Conservation (phyloP, 1,140 invertebrate species). For the Sinonovacula constricta region DNA sequence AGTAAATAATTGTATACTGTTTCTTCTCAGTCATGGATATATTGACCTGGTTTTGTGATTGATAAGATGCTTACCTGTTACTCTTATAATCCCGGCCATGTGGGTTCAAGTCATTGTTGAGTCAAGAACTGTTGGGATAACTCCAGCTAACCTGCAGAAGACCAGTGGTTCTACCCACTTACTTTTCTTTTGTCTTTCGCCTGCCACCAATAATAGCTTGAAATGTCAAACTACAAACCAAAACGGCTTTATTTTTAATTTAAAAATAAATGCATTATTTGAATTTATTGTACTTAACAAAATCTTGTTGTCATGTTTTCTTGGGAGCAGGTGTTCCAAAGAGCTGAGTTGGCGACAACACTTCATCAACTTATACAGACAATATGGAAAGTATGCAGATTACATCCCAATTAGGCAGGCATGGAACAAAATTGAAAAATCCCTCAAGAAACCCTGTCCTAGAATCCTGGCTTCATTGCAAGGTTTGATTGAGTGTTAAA, state of each 20-base stretch:
- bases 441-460: slow-evolving; percentile 51
- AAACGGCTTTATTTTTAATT: background rate
- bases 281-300: background rate
- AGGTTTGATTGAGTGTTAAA: slow-evolving; percentile 15
- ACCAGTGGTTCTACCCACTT: background rate
- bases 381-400: slow-evolving; percentile 60
- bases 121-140: too few species aligned
- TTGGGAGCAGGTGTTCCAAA: background rate
- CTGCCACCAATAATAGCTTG: too few species aligned
- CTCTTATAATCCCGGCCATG: too few species aligned
- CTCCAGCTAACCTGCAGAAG: background rate
- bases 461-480: slow-evolving; percentile 40
- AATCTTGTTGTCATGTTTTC: background rate
- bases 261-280: background rate
- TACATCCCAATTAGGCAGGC: slow-evolving; percentile 56
- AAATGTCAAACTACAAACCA: too few species aligned
- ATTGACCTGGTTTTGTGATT: too few species aligned
- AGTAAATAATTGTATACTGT: too few species aligned
- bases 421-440: slow-evolving; percentile 64
- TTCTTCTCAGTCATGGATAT: too few species aligned
- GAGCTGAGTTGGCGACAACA: slow-evolving; percentile 25
- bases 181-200: background rate
- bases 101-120: too few species aligned
- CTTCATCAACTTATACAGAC: slow-evolving; percentile 58
- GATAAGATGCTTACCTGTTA: too few species aligned